Percentiles rank a stretch among this genome's conserved stretches.
Evolutionary conservation across 2,113 vertebrate species (phyloP).

Genomic region (Ibidorhyncha struthersii): DNA sequence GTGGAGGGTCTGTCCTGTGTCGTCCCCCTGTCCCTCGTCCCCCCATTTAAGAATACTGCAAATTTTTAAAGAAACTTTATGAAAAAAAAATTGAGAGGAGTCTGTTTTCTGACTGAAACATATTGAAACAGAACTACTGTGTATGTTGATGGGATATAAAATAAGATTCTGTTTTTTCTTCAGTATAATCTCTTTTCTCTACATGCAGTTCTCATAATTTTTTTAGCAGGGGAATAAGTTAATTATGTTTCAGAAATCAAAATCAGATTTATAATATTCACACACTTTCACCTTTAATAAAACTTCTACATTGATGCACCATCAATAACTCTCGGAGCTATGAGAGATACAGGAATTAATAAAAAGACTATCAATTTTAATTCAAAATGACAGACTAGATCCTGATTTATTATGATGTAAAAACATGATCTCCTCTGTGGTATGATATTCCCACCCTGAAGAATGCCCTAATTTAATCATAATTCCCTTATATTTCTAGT

Average conservation of each 20-base stretch:
- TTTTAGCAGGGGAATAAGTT: background rate
- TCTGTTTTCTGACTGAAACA: background rate
- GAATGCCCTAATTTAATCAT: slow-evolving; percentile 44
- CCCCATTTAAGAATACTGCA: background rate
- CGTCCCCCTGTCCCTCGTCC: no score
- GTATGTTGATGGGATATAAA: background rate
- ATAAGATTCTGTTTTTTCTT: background rate
- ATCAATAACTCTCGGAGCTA: background rate
- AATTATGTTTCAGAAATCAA: slow-evolving; percentile 41
- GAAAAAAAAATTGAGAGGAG: background rate
- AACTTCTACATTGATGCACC: background rate
- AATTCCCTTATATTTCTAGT: background rate
- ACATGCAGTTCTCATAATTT: background rate
- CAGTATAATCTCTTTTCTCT: background rate
- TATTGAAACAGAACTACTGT: background rate
- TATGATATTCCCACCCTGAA: background rate
- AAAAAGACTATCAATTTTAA: slow-evolving; percentile 50
- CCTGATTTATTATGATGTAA: slow-evolving; percentile 38
- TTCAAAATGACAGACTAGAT: slow-evolving; percentile 23
- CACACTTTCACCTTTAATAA: slow-evolving; percentile 23
- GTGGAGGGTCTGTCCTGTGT: background rate
- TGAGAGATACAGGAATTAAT: slow-evolving; percentile 31
- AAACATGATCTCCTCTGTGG: background rate
- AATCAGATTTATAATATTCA: slow-evolving; percentile 15
- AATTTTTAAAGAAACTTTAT: background rate